A percentile compares a stretch with the other conserved stretches of the same genome.
These are phyloP conservation scores for Scalopus aquaticus DNA, from an alignment of 2,113 vertebrate genomes.

Conservation along the genomic window DNA sequence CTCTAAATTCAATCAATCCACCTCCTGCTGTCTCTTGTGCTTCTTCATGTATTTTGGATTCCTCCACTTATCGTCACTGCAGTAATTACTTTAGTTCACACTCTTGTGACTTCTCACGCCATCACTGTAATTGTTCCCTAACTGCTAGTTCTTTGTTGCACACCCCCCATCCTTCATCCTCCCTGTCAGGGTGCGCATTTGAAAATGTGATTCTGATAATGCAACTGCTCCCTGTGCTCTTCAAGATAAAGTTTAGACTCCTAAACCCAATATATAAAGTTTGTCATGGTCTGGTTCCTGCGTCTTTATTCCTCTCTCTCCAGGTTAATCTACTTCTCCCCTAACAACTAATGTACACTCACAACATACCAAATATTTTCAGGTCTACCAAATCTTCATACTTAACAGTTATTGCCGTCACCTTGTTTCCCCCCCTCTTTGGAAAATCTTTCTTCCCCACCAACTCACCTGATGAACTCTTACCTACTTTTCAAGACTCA, in stretches of 20 bases:
- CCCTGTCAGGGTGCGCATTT: not conserved
- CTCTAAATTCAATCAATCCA: not conserved
- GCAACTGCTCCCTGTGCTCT: not conserved
- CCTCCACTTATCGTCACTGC: not conserved
- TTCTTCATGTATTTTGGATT: not conserved
- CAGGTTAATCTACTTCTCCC: not conserved
- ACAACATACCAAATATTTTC: not conserved
- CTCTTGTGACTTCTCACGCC: not conserved
- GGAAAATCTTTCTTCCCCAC: not conserved
- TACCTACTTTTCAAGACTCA: not conserved
- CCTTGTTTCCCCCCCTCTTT: not conserved
- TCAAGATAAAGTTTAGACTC: slow-evolving; percentile 32
- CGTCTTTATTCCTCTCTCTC: not conserved
- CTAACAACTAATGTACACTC: not conserved
- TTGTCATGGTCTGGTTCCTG: not conserved
- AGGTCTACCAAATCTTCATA: not conserved
- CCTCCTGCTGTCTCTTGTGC: not conserved
- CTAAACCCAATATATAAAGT: not conserved
- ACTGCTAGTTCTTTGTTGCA: not conserved
- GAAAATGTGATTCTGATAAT: not conserved
- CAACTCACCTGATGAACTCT: not conserved
- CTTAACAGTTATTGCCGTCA: not conserved
- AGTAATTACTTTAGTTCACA: not conserved
- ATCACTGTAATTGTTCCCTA: not conserved
- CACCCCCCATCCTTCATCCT: not conserved